Evolutionary conservation across 2,113 vertebrate species (phyloP).

Genomic region (Gallinago media): DNA sequence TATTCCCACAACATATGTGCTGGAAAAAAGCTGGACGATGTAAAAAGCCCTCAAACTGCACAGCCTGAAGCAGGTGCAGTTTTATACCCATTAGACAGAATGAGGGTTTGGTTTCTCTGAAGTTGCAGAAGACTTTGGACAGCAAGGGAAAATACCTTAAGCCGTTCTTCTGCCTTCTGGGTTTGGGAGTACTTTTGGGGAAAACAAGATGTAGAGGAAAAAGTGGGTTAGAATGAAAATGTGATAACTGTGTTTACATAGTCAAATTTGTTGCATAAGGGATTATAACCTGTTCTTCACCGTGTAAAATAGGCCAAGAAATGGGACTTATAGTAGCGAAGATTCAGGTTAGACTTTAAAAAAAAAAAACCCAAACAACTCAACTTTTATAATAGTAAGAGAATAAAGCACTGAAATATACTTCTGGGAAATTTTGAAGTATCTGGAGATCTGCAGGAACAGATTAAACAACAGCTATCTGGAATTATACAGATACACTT

Average conservation of each 20-base stretch:
- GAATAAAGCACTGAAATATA: not conserved
- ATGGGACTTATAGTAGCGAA: not conserved
- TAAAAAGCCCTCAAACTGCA: not conserved
- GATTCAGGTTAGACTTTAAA: not conserved
- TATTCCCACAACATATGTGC: not conserved
- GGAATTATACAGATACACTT: not conserved
- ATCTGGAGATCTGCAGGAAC: not conserved
- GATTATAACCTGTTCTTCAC: not conserved
- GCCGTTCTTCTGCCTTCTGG: not conserved
- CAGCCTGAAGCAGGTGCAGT: not conserved
- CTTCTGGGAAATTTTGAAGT: not conserved
- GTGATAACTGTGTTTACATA: fast-evolving
- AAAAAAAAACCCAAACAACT: not conserved
- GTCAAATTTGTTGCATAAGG: not conserved
- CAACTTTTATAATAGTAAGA: not conserved
- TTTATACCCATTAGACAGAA: not conserved
- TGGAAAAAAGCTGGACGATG: not conserved
- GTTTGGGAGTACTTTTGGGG: not conserved
- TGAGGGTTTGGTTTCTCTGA: not conserved
- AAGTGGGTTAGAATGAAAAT: not conserved
- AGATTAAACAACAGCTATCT: not conserved
- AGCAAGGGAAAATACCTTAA: not conserved
- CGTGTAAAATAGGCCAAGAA: not conserved
- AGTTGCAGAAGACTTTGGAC: not conserved
- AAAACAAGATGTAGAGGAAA: not conserved